phyloP scores from a whole-genome alignment of 2,888 invertebrate genomes.

The Orthosia cruda region DNA sequence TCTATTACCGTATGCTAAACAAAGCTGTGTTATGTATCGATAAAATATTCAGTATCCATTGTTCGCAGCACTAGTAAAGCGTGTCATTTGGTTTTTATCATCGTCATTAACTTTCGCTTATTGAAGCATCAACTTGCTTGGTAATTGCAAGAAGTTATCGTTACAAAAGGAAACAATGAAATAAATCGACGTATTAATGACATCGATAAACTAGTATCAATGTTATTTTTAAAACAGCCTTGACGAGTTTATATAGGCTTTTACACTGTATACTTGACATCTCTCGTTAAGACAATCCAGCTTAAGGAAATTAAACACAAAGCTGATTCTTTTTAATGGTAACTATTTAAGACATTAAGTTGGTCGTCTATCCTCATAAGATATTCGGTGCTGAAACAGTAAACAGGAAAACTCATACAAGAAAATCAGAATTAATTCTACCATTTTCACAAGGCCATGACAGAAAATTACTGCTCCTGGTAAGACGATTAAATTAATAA shows the following conservation, averaged over 20 bases:
- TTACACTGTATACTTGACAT: background rate
- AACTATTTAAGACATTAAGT: background rate
- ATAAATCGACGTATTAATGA: slow-evolving; percentile 44
- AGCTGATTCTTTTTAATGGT: background rate
- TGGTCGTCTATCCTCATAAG: background rate
- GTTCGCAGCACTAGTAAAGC: slow-evolving; percentile 74
- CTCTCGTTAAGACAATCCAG: background rate
- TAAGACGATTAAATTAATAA: slow-evolving; percentile 25
- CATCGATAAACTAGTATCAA: slow-evolving; percentile 34
- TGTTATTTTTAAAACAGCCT: slow-evolving; percentile 36
- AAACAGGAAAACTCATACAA: background rate
- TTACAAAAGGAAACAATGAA: slow-evolving; percentile 57
- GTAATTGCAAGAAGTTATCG: slow-evolving; percentile 72
- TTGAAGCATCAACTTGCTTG: slow-evolving; percentile 77
- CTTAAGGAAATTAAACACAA: background rate
- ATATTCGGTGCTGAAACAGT: background rate
- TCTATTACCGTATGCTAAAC: slow-evolving; percentile 49
- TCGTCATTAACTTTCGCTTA: slow-evolving; percentile 79
- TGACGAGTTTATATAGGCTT: slow-evolving; percentile 25
- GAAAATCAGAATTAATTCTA: background rate
- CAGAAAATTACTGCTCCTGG: slow-evolving; percentile 19
- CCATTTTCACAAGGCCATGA: background rate
- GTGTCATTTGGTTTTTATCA: slow-evolving; percentile 82
- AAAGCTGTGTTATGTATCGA: slow-evolving; percentile 66
- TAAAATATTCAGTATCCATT: slow-evolving; percentile 64